Evolutionary conservation across 2,797 vertebrate species (phyloP).

Genomic region (Hydrocynus forskahlii): DNA sequence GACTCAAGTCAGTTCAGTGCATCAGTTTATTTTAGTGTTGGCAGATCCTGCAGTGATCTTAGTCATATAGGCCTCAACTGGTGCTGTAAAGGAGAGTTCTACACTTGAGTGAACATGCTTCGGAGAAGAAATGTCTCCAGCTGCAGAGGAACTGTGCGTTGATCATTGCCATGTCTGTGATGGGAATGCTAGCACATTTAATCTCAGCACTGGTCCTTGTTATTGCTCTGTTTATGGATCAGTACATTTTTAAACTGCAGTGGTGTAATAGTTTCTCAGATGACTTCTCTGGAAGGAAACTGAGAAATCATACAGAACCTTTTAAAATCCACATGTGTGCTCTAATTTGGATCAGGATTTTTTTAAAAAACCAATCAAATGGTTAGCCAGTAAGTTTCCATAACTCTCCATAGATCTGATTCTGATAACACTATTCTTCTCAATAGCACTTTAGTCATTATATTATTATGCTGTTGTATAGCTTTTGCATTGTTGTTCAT

Average conservation of each 20-base stretch:
- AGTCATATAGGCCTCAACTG: constrained; percentile 4
- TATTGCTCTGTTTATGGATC: background rate
- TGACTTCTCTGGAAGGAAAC: background rate
- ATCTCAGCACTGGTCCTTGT: background rate
- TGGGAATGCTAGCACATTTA: background rate
- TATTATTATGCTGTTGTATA: background rate
- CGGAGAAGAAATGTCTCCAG: too few relatives aligned
- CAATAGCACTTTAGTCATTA: background rate
- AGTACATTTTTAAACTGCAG: background rate
- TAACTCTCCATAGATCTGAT: background rate
- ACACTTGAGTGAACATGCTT: too few relatives aligned
- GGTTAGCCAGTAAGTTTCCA: background rate
- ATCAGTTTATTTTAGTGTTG: too few relatives aligned
- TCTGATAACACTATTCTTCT: background rate
- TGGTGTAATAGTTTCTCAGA: constrained; percentile 3
- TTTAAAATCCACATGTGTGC: constrained; percentile 2
- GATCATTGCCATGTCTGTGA: too few relatives aligned
- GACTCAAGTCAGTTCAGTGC: too few relatives aligned
- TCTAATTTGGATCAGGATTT: background rate
- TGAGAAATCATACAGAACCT: background rate
- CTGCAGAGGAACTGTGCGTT: too few relatives aligned
- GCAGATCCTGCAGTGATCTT: background rate
- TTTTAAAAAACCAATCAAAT: background rate
- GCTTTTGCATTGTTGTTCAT: background rate
- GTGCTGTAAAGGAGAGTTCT: background rate